Percentiles rank a stretch among this genome's conserved stretches.
phyloP scores from a whole-genome alignment of 2,113 vertebrate species.

The Caranx ignobilis region DNA sequence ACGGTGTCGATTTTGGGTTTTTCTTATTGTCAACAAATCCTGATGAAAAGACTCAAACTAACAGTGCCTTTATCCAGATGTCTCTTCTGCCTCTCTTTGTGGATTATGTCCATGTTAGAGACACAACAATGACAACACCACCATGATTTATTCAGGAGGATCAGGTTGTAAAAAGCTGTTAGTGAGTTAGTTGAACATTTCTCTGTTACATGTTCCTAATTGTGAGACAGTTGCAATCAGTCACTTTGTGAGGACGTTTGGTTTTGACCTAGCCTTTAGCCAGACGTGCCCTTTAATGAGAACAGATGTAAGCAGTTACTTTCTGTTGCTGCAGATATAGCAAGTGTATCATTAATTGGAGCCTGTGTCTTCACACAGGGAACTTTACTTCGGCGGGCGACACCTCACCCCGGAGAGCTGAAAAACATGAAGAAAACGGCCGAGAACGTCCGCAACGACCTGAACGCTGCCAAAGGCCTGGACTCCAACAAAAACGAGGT shows the following conservation, averaged over 20 bases:
- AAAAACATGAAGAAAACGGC: conserved; percentile 96
- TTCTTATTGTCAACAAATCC: not conserved
- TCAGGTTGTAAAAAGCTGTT: no score
- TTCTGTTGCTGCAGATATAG: not conserved
- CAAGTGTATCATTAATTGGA: not conserved
- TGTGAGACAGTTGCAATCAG: no score
- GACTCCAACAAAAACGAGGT: conserved; percentile 99
- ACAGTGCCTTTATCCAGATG: not conserved
- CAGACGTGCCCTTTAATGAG: not conserved
- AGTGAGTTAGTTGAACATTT: not conserved
- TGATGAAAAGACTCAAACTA: not conserved
- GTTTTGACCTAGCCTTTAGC: not conserved
- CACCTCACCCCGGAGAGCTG: conserved; percentile 96
- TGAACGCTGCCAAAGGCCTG: conserved; percentile 97
- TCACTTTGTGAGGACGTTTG: not conserved
- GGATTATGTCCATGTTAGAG: no score
- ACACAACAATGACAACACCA: not conserved
- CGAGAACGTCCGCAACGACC: conserved; percentile 95
- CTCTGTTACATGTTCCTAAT: not conserved
- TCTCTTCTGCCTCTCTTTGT: not conserved
- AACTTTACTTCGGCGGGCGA: conserved; percentile 93
- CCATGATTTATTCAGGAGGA: no score
- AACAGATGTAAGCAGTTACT: not conserved
- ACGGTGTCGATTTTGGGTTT: not conserved
- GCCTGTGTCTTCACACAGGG: conserved; percentile 72